phyloP scores from a whole-genome alignment of 2,113 vertebrate genomes.

The Cyanistes caeruleus region DNA sequence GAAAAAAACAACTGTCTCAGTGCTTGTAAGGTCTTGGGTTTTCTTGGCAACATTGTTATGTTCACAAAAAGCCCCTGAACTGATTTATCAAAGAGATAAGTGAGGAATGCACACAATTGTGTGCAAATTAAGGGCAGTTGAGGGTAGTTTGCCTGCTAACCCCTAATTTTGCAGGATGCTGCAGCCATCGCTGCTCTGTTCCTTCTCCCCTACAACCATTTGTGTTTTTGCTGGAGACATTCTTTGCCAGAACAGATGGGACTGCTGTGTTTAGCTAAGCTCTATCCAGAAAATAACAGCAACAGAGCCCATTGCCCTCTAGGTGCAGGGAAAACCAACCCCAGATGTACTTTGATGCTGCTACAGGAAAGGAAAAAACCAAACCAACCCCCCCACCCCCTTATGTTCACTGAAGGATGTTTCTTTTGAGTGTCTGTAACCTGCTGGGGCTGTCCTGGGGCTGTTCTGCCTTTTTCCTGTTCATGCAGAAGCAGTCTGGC shows the following conservation, averaged over 20 bases:
- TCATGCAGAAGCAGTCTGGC: not conserved
- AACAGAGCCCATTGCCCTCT: not conserved
- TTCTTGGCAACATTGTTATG: not conserved
- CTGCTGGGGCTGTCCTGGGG: not conserved
- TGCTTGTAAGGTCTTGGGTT: not conserved
- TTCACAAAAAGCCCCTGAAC: not conserved
- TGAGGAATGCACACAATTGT: not conserved
- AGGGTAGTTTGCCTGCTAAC: not conserved
- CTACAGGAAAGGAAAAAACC: not conserved
- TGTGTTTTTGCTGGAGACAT: not conserved
- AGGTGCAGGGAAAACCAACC: not conserved
- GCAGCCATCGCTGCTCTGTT: not conserved
- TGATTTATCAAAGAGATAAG: not conserved
- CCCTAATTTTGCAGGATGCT: not conserved
- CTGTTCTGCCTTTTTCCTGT: not conserved
- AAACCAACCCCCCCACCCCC: not conserved
- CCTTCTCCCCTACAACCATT: not conserved
- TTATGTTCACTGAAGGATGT: not conserved
- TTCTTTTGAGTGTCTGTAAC: not conserved
- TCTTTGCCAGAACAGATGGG: not conserved
- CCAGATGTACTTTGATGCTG: conserved; percentile 5
- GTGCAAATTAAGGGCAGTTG: not conserved
- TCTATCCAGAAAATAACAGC: conserved; percentile 22
- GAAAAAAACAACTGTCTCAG: not conserved
- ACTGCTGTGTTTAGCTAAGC: not conserved